Conservation (phyloP, 2,888 invertebrate genomes). For the Ennomos fuscantarius region DNA sequence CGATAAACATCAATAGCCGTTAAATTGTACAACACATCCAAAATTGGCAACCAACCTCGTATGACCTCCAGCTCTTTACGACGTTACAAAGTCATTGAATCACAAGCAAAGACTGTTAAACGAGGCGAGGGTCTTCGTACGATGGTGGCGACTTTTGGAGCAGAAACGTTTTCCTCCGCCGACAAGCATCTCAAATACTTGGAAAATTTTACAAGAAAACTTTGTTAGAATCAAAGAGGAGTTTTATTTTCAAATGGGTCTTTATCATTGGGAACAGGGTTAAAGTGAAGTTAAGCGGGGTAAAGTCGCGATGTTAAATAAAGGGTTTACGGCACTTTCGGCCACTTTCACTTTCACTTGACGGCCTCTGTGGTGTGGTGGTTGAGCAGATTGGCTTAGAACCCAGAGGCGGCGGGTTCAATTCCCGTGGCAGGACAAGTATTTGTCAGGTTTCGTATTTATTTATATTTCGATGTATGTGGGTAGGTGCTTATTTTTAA, state of each 20-base stretch:
- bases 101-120: slow-evolving; percentile 28
- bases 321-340: too few relatives aligned
- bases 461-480: too few relatives aligned
- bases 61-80: slow-evolving; percentile 33
- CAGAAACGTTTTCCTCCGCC: slow-evolving; percentile 27
- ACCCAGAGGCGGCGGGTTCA: too few relatives aligned
- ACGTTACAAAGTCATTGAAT: slow-evolving; percentile 25
- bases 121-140: slow-evolving; percentile 31
- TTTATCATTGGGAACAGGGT: slow-evolving; percentile 11
- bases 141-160: slow-evolving; percentile 31
- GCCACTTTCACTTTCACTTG: too few relatives aligned
- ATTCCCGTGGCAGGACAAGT: too few relatives aligned
- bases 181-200: slow-evolving; percentile 42
- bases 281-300: neutral
- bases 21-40: slow-evolving; percentile 44
- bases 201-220: slow-evolving; percentile 45
- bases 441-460: too few relatives aligned
- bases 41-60: slow-evolving; percentile 39
- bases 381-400: too few relatives aligned
- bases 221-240: slow-evolving; percentile 37
- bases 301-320: too few relatives aligned
- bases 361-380: too few relatives aligned
- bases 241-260: slow-evolving; percentile 40
- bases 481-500: too few relatives aligned
- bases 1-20: slow-evolving; percentile 36